A percentile compares a stretch with the other conserved stretches of the same genome.
phyloP scores from a whole-genome alignment of 2,888 invertebrate genomes.

The Muschampia plurimacula region DNA sequence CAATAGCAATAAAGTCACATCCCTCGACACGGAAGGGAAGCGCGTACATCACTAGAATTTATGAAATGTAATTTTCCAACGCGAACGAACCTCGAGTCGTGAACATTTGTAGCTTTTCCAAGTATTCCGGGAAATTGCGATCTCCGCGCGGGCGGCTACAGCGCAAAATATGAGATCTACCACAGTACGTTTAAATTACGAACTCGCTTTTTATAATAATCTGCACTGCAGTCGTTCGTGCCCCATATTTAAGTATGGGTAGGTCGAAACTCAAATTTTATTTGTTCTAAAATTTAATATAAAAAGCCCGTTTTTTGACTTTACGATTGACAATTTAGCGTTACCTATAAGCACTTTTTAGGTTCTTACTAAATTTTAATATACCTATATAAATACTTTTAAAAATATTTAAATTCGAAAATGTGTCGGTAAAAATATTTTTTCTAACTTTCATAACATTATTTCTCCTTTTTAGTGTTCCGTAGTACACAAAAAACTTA shows the following conservation, averaged over 20 bases:
- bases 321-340: not conserved
- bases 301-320: not conserved
- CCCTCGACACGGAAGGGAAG: slow-evolving; percentile 21
- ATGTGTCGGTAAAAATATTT: too few species aligned
- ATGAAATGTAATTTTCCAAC: slow-evolving; percentile 85
- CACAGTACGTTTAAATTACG: slow-evolving; percentile 79
- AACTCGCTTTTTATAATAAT: slow-evolving; percentile 74
- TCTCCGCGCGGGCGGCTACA: slow-evolving; percentile 58
- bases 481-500: too few species aligned
- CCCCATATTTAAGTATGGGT: slow-evolving; percentile 33
- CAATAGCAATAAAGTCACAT: not conserved
- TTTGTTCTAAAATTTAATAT: slow-evolving; percentile 13
- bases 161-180: slow-evolving; percentile 78
- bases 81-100: slow-evolving; percentile 65
- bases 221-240: slow-evolving; percentile 54
- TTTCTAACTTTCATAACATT: too few species aligned
- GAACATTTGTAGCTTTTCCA: slow-evolving; percentile 84
- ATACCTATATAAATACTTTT: too few species aligned
- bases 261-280: slow-evolving; percentile 21
- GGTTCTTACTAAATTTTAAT: too few species aligned
- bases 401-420: too few species aligned
- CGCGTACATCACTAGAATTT: slow-evolving; percentile 69
- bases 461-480: too few species aligned
- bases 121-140: slow-evolving; percentile 83
- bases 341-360: too few species aligned